Evolutionary conservation across 2,113 vertebrate species (phyloP).

Genomic region (Gnathonemus longibarbis): DNA sequence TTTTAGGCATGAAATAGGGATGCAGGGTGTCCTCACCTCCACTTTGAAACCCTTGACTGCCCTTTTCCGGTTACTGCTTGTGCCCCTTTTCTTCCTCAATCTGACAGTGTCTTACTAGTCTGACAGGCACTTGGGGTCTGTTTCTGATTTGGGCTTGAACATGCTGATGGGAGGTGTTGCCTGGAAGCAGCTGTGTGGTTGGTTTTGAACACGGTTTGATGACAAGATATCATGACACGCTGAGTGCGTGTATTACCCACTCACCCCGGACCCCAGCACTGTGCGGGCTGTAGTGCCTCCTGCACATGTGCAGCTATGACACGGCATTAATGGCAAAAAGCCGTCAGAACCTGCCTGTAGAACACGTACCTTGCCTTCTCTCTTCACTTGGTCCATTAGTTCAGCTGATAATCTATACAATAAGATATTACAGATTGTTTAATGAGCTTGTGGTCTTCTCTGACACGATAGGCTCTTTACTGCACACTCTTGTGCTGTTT

Average conservation of each 20-base stretch:
- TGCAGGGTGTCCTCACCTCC: background rate
- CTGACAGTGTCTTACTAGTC: background rate
- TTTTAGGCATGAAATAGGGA: background rate
- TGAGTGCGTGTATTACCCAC: background rate
- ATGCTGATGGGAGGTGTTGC: background rate
- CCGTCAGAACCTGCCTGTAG: background rate
- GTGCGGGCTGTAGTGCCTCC: background rate
- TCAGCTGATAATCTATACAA: background rate
- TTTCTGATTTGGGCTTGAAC: conserved; percentile 1
- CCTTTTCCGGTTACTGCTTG: background rate
- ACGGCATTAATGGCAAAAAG: background rate
- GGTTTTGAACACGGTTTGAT: background rate
- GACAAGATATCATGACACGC: background rate
- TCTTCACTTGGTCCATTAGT: background rate
- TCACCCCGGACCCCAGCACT: background rate
- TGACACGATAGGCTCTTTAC: background rate
- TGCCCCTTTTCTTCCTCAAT: background rate
- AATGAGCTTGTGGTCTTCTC: background rate
- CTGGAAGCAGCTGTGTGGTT: background rate
- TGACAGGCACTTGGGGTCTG: background rate
- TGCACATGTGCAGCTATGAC: background rate
- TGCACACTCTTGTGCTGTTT: background rate
- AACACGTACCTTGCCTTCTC: background rate
- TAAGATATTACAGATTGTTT: background rate
- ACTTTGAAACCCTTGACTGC: background rate